Evolutionary conservation across 2,797 vertebrate genomes (phyloP).

Genomic region (Triplophysa bombifrons): DNA sequence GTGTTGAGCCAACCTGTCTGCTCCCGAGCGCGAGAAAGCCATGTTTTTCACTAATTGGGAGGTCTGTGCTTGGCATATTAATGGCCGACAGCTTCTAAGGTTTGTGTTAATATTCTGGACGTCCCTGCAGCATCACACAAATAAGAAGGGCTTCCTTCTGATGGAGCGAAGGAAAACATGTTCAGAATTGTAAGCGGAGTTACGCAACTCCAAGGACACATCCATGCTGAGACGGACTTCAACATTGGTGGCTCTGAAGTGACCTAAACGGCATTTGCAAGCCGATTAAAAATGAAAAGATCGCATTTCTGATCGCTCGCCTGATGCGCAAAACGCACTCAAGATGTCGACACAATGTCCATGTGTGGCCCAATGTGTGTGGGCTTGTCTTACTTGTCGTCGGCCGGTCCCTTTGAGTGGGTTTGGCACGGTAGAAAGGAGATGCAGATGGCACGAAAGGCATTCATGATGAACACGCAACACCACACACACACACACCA

Average conservation of each 20-base stretch:
- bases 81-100: constrained; percentile 65
- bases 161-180: neutral
- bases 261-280: neutral
- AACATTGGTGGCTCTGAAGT: constrained; percentile 44
- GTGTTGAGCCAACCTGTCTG: constrained; percentile 58
- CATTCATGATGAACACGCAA: constrained; percentile 10
- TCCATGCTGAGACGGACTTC: constrained; percentile 16
- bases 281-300: constrained; percentile 16
- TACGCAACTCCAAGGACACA: constrained; percentile 29
- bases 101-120: constrained; percentile 64
- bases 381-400: constrained; percentile 40
- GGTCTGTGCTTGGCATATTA: constrained; percentile 62
- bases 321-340: constrained; percentile 11
- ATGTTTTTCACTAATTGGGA: constrained; percentile 66
- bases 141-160: constrained; percentile 37
- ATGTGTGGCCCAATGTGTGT: constrained; percentile 42
- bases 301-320: neutral
- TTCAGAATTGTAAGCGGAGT: constrained; percentile 17
- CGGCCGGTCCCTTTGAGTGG: constrained; percentile 23
- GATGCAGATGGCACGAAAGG: constrained; percentile 44
- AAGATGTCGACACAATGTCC: constrained; percentile 35
- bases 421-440: constrained; percentile 37
- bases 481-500: constrained; percentile 7
- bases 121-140: constrained; percentile 40
- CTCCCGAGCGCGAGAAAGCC: constrained; percentile 48